phyloP scores from a whole-genome alignment of 2,113 vertebrate species.

The Ellobius talpinus region DNA sequence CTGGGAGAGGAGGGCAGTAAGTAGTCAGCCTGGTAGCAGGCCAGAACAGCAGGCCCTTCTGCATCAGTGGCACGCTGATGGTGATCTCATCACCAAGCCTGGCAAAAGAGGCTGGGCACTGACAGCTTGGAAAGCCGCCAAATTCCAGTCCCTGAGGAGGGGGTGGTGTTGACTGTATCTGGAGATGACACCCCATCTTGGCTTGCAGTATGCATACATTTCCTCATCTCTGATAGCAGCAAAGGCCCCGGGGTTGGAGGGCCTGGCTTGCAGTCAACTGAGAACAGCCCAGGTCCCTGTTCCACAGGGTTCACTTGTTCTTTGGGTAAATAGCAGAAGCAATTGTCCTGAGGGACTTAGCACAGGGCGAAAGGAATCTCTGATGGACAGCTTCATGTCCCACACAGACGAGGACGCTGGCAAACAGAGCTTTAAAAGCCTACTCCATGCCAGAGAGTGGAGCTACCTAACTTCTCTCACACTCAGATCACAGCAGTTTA shows the following conservation, averaged over 20 bases:
- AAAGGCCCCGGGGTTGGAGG: background rate
- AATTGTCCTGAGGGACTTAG: background rate
- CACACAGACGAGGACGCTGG: background rate
- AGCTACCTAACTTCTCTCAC: background rate
- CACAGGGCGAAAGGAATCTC: background rate
- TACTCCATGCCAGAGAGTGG: background rate
- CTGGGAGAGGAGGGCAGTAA: background rate
- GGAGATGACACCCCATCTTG: background rate
- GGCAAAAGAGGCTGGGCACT: slow-evolving; percentile 44
- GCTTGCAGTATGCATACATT: background rate
- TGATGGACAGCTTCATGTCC: background rate
- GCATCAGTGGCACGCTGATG: background rate
- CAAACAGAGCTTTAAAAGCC: background rate
- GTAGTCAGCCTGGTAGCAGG: background rate
- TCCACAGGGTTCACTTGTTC: background rate
- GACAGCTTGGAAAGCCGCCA: slow-evolving; percentile 32
- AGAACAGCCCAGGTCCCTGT: background rate
- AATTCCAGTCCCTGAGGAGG: slow-evolving; percentile 29
- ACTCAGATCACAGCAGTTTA: background rate
- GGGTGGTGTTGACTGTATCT: slow-evolving; percentile 39
- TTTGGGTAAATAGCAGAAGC: background rate
- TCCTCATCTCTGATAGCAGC: background rate
- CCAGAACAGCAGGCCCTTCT: slow-evolving; percentile 36
- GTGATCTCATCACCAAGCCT: slow-evolving; percentile 61
- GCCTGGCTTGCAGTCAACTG: background rate